Conservation (phyloP, 2,888 invertebrate genomes). For the Thysanoteuthis rhombus region DNA sequence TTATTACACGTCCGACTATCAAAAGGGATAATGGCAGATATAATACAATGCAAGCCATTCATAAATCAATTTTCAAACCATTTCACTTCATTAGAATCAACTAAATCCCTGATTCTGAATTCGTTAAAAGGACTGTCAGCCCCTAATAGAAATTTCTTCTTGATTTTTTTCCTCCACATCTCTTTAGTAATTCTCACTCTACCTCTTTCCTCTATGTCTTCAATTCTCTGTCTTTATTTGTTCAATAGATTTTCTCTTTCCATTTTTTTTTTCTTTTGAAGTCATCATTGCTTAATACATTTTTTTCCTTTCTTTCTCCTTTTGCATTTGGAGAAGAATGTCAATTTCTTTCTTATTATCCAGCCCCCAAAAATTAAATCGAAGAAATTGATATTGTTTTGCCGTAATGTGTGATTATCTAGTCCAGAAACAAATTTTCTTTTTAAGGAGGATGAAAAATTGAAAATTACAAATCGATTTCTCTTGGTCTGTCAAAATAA, state of each 20-base stretch:
- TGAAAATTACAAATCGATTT: constrained; percentile 12
- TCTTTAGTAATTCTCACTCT: neutral
- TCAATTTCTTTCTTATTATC: neutral
- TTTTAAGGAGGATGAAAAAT: neutral
- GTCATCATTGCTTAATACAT: neutral
- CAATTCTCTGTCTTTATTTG: neutral
- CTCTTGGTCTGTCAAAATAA: neutral
- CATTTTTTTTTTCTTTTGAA: neutral
- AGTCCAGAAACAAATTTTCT: neutral
- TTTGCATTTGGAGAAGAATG: neutral
- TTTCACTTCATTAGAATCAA: neutral
- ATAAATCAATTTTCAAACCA: constrained; percentile 12
- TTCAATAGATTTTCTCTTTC: neutral
- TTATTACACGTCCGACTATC: constrained; percentile 12
- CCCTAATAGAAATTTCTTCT: neutral
- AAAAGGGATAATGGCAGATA: neutral
- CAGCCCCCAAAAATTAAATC: neutral
- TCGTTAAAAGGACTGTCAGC: neutral
- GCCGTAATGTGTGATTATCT: neutral
- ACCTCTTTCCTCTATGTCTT: neutral
- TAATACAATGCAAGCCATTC: neutral
- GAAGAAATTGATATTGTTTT: neutral
- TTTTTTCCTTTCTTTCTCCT: neutral
- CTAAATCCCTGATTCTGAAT: neutral
- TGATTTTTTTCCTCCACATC: neutral